These are phyloP conservation scores for Rhagophthalmus giganteus DNA, from an alignment of 2,888 invertebrate genomes.

Conservation along the genomic window DNA sequence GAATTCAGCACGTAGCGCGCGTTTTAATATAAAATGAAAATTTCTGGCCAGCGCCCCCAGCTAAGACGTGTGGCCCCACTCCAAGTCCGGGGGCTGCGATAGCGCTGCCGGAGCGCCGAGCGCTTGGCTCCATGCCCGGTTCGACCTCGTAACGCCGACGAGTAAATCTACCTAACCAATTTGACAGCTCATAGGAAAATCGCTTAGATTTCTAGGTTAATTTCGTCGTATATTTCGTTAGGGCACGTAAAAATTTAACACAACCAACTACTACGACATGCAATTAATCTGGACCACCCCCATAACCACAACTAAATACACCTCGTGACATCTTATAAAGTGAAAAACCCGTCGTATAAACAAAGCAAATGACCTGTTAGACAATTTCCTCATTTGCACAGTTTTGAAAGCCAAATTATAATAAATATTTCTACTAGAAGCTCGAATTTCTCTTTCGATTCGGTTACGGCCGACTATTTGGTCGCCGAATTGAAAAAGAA, in stretches of 20 bases:
- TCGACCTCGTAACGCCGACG: slow-evolving; percentile 34
- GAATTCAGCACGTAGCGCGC: slow-evolving; percentile 1
- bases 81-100: slow-evolving; percentile 50
- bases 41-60: slow-evolving; percentile 48
- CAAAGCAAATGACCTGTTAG: slow-evolving; percentile 58
- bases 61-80: slow-evolving; percentile 49
- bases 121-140: slow-evolving; percentile 38
- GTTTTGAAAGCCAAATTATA: slow-evolving; percentile 43
- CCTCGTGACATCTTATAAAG: slow-evolving; percentile 33
- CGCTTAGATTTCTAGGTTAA: slow-evolving; percentile 32
- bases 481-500: slow-evolving; percentile 38
- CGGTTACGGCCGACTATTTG: slow-evolving; percentile 19
- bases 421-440: slow-evolving; percentile 34
- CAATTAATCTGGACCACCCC: slow-evolving; percentile 6
- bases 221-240: slow-evolving; percentile 6
- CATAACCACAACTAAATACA: slow-evolving; percentile 22
- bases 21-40: slow-evolving; percentile 33
- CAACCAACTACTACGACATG: slow-evolving; percentile 5
- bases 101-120: slow-evolving; percentile 41
- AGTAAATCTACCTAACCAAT: slow-evolving; percentile 37
- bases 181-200: slow-evolving; percentile 36
- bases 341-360: slow-evolving; percentile 49
- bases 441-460: slow-evolving; percentile 37
- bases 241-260: slow-evolving; percentile 3
- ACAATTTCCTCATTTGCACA: slow-evolving; percentile 50